Percentiles rank a stretch among this genome's conserved stretches.
phyloP scores from a whole-genome alignment of 1,140 invertebrate genomes.

The Planococcus citri region DNA sequence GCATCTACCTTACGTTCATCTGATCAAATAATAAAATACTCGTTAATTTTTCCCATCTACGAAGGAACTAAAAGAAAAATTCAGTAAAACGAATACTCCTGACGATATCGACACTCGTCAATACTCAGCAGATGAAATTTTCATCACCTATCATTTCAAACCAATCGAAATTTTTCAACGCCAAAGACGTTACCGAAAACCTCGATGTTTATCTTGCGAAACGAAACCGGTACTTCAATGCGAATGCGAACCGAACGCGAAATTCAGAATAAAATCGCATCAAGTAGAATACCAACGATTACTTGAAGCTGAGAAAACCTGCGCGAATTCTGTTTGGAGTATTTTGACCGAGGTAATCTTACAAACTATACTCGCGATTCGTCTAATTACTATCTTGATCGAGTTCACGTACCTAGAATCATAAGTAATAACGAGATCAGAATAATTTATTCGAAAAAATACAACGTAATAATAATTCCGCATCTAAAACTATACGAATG shows the following conservation, averaged over 20 bases:
- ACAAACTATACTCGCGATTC: background rate
- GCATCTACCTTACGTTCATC: background rate
- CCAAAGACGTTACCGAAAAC: background rate
- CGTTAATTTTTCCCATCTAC: background rate
- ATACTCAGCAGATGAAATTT: background rate
- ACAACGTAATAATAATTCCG: no score
- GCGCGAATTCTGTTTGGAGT: background rate
- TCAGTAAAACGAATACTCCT: background rate
- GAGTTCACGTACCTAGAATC: no score
- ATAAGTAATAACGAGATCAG: no score
- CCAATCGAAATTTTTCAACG: background rate
- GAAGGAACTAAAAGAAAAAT: background rate
- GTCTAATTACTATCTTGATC: no score
- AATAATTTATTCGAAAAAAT: no score
- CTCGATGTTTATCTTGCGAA: background rate
- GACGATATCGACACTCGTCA: background rate
- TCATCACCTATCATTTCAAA: background rate
- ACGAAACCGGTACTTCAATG: background rate
- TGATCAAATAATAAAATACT: background rate
- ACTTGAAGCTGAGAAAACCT: background rate
- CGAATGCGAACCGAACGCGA: background rate
- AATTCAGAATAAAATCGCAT: background rate
- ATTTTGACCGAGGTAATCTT: background rate
- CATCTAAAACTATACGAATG: no score
- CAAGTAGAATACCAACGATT: background rate